Base-by-base conservation (phyloP, 2,113 vertebrate species). In the Lycaon pictus region DNA sequence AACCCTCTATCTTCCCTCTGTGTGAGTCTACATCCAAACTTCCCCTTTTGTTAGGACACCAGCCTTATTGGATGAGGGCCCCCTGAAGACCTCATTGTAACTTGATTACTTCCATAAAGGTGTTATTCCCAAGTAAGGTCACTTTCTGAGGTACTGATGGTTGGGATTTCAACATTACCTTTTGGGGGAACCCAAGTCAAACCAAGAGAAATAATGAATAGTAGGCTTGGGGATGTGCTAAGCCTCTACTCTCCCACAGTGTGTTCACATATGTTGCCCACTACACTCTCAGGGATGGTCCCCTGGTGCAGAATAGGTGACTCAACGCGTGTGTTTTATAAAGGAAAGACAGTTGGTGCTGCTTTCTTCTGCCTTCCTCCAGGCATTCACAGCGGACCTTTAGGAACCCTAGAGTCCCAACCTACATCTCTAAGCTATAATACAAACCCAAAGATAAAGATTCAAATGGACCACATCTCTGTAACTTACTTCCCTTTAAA, bases 401-500 rank as follows among this genome's bases (percentile, higher is more conserved):
- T n/a, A 53, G 29, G 56, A 87, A 32, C 4, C 20, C 80, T 32
- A 80, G 76, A 90, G 53, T 90, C 53, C 65, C 23, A 60, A 95
- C 82, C 80, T 74, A 37, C 88, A 51, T 55, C 65, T 43, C 27
- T 48, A 60, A n/a, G 58, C 55, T 37, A 82, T 48, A 27, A 90
- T 11, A 80, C 17, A 72, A 63, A 37, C 58, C 8, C 25, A 67
- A 90, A 80, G 48, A 82, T 77, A 72, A 87, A 92, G 77, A 93
- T 84, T 79, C 65, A 97, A 81, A 81, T 58, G 85, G 72, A 51
- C 63, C 19, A 10, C 55, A 25, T 91, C 77, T 97, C 89, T 72
- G 71, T 35, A 93, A 94, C 82, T n/a, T 93, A 43, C 15, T 96
- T 67, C 93, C 82, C 56, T 96, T 97, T 96, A 91, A 37, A 19